phyloP scores from a whole-genome alignment of 2,797 vertebrate genomes.

The Manis javanica region DNA sequence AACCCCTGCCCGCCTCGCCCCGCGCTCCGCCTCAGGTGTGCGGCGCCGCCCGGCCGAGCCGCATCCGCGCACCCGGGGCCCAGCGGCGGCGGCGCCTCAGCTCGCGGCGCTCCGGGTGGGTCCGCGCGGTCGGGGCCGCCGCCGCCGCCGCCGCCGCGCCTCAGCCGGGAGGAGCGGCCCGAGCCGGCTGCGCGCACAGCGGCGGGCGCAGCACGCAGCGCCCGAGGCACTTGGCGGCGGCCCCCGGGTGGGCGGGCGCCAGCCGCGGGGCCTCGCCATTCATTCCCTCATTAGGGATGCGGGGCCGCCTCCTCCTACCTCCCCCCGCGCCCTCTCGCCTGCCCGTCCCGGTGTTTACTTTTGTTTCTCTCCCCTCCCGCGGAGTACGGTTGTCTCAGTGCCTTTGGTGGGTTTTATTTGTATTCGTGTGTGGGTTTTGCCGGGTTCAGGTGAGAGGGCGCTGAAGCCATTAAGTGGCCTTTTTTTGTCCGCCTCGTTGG shows the following conservation, averaged over 20 bases:
- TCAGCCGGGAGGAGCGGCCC: slow-evolving; percentile 50
- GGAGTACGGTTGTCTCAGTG: neutral
- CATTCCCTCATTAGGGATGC: slow-evolving; percentile 78
- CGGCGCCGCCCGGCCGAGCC: slow-evolving; percentile 60
- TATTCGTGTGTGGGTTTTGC: neutral
- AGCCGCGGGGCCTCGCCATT: slow-evolving; percentile 72
- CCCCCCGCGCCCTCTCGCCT: neutral
- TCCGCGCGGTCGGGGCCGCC: neutral
- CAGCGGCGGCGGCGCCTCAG: neutral
- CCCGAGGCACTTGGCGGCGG: slow-evolving; percentile 69
- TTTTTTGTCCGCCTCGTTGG: neutral
- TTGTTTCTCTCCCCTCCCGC: slow-evolving; percentile 47
- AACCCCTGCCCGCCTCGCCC: slow-evolving; percentile 31
- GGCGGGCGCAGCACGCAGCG: slow-evolving; percentile 60
- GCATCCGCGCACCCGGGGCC: slow-evolving; percentile 57
- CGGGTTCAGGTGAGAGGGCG: neutral
- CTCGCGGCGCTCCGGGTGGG: neutral
- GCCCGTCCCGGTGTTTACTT: neutral
- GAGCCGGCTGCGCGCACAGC: slow-evolving; percentile 32
- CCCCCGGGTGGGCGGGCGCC: slow-evolving; percentile 78
- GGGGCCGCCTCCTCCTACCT: slow-evolving; percentile 57
- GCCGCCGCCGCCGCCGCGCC: neutral
- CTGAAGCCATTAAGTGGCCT: neutral
- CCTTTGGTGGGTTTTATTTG: neutral
- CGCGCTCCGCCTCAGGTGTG: slow-evolving; percentile 63